These are phyloP conservation scores for Echinops telfairi DNA, from an alignment of 2,113 vertebrate species.

Conservation along the genomic window DNA sequence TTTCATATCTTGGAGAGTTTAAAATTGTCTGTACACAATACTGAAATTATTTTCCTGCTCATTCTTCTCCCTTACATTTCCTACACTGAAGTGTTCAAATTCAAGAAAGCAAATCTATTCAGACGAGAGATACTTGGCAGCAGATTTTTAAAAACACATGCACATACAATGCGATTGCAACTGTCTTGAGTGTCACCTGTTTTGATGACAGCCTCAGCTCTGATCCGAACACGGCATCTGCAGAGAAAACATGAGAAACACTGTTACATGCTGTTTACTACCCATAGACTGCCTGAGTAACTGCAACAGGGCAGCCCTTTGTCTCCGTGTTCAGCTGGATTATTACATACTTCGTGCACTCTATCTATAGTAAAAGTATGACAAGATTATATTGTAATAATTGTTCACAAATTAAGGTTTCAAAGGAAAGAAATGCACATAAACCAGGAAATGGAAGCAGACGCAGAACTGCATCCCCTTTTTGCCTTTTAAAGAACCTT, in stretches of 20 bases:
- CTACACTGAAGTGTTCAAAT: slow-evolving; percentile 23
- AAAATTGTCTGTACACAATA: too few species aligned
- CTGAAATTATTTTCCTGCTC: background rate
- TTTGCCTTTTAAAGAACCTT: slow-evolving; percentile 85
- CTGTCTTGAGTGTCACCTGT: background rate
- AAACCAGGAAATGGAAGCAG: slow-evolving; percentile 1
- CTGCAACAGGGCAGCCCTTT: background rate
- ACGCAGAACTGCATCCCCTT: slow-evolving; percentile 20
- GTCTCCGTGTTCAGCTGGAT: background rate
- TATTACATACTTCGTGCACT: background rate
- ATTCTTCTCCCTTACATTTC: background rate
- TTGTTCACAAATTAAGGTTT: background rate
- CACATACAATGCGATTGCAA: background rate
- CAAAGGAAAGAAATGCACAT: background rate
- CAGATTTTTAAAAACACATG: background rate
- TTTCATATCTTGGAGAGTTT: too few species aligned
- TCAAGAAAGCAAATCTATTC: background rate
- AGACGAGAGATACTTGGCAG: background rate
- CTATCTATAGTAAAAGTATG: slow-evolving; percentile 43
- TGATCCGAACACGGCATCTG: slow-evolving; percentile 5
- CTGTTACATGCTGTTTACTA: background rate
- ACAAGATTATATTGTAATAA: slow-evolving; percentile 1
- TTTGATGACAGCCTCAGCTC: background rate
- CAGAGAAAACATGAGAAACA: slow-evolving; percentile 4
- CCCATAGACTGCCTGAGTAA: background rate